phyloP scores from a whole-genome alignment of 92 coral and sea anemone species.

The Phenganax stokvisi region DNA sequence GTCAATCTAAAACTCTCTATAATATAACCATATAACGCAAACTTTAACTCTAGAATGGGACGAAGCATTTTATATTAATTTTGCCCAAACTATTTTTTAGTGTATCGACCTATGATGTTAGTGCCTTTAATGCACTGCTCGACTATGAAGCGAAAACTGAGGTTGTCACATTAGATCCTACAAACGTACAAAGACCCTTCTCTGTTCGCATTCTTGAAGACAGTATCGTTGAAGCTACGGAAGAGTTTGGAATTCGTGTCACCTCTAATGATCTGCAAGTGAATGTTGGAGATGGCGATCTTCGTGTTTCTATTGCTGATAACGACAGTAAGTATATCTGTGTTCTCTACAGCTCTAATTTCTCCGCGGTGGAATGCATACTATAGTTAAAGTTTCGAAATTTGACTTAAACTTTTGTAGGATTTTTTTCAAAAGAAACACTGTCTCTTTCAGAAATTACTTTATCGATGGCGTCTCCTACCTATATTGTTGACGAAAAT shows the following conservation, averaged over 20 bases:
- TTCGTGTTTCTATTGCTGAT: conserved; percentile 22
- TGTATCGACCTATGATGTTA: conserved; percentile 26
- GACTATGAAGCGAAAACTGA: conserved; percentile 15
- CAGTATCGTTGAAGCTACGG: conserved; percentile 20
- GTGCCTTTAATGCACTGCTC: background rate
- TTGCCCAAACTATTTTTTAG: background rate
- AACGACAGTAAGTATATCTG: conserved; percentile 25
- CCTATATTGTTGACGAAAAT: background rate
- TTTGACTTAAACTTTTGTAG: background rate
- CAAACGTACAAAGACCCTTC: background rate
- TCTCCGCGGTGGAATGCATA: background rate
- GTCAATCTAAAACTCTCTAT: no score
- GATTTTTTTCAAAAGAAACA: background rate
- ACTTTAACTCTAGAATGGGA: background rate
- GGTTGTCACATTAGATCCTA: conserved; percentile 2
- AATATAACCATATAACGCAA: no score
- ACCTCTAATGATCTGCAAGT: conserved; percentile 38
- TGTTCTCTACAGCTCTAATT: background rate
- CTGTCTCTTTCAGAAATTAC: background rate
- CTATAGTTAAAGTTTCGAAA: background rate
- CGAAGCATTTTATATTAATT: background rate
- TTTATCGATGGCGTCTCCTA: background rate
- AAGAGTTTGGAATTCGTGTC: conserved; percentile 21
- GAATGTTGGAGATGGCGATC: conserved; percentile 15
- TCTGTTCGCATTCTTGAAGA: conserved; percentile 20